Base-by-base conservation (phyloP, 2,888 invertebrate species). In the Herminia tarsipennalis region DNA sequence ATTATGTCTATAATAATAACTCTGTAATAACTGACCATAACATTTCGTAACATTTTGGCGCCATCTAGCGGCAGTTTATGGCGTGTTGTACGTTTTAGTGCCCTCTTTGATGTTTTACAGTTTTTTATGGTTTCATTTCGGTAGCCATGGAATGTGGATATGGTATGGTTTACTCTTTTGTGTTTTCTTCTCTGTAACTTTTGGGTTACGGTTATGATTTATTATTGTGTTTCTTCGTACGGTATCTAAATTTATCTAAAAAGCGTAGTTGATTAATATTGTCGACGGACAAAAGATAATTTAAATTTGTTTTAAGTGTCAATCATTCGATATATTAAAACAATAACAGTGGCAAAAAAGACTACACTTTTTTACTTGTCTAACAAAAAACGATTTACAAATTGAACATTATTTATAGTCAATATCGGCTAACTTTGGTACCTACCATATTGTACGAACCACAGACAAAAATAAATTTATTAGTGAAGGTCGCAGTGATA, bases 31-130 rank as follows among this genome's bases (percentile, higher is more conserved):
- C 28, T 22, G 40, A 49, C 8, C 12, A 28, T 28, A 12, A 60
- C 48, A 46, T 54, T 67, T 69, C 64, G 64, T 56, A 68, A 69
- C 47, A 51, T 64, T 70, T 72, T 66, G 70, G 73, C 72, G 76
- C 74, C 73, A 63, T 61, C 42, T 42, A 36, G 32, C 17, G 45
- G 39, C 48, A 33, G 47, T 54, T 59, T 61, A 73, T 71, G 60
- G 60, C 45, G 38, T 58, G 58, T 49, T 59, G 46, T 52, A 53
- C 38, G 25, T 58, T 58, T 53, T 38, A 50, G 38, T 54, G 42
- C 27, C 6, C 8, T 9, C 50, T 66, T 66, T 60, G 66, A 63
- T 54, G 55, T 63, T 29, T 45, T n/a, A n/a, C n/a, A n/a, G 3
- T 36, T 55, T 60, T 66, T 56, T 57, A 59, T 57, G 55, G 39